These are phyloP conservation scores for Selene dorsalis DNA, from an alignment of 2,797 vertebrate genomes.

Conservation along the genomic window DNA sequence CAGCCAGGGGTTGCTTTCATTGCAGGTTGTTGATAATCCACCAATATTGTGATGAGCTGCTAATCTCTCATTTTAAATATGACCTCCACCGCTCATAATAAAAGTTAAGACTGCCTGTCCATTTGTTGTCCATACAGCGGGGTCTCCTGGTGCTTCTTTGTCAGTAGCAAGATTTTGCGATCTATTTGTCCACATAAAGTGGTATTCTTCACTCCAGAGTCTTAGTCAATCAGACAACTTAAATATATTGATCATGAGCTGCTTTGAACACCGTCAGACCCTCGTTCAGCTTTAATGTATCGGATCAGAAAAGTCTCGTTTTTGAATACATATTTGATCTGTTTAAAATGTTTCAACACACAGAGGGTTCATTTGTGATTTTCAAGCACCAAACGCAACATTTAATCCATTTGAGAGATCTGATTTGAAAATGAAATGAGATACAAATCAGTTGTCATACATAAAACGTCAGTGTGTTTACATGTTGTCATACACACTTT, in stretches of 20 bases:
- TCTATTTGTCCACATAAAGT: conserved; percentile 39
- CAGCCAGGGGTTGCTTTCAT: conserved; percentile 93
- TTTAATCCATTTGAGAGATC: not conserved
- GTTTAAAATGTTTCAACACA: not conserved
- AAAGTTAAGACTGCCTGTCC: conserved; percentile 68
- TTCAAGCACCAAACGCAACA: not conserved
- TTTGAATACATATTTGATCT: not conserved
- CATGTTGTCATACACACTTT: not conserved
- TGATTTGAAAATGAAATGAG: conserved; percentile 8
- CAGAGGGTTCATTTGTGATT: not conserved
- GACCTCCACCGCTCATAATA: conserved; percentile 79
- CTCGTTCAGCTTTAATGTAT: not conserved
- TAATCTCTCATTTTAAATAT: conserved; percentile 97
- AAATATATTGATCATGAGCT: conserved; percentile 47
- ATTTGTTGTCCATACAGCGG: conserved; percentile 63
- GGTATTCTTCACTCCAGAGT: conserved; percentile 53
- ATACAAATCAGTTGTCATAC: not conserved
- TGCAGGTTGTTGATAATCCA: conserved; percentile 95
- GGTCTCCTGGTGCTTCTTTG: conserved; percentile 33
- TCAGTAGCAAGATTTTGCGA: conserved; percentile 43
- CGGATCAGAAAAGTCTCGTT: not conserved
- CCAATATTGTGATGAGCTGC: conserved; percentile 96
- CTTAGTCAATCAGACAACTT: conserved; percentile 48
- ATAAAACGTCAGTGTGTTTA: not conserved
- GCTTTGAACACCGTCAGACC: conserved; percentile 5